Evolutionary conservation across 2,888 invertebrate species (phyloP), one percentile per base, ranked within the genome.

Genomic region (Pollenia amentaria): DNA sequence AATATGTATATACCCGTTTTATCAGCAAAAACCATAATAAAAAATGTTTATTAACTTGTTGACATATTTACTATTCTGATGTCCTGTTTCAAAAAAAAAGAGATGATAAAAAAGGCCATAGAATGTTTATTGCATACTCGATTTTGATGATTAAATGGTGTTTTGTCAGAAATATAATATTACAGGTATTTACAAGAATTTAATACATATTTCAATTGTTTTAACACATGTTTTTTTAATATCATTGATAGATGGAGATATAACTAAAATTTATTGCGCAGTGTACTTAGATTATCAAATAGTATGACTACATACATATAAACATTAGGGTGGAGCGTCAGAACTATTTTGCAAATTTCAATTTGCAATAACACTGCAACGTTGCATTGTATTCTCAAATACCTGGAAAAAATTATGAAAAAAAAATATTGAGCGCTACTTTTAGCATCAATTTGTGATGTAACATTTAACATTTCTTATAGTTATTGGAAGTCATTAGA

Each of bases 31-130:
- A 2, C 10, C 2, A n/a, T 14, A n/a, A 57, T 3, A 46, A 57
- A n/a, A 44, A 40, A 10, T 14, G 6, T 44, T 73, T 21, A 8
- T 29, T n/a, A 14, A 73, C 21, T 46, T 57, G 55, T 73, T 73
- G 29, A 57, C 29, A 73, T 73, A 46, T 73, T 73, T 73, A 72
- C 44, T 46, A n/a, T 21, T 57, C 11, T 18, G 16, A 21, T 44
- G 64, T 44, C 64, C 44, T 42, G 44, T 29, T 57, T 57, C 18
- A 38, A 57, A 57, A 57, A 38, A 14, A 29, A 57, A 29, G 6
- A 12, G 6, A 57, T 38, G 29, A 57, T 57, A 57, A 57, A 57
- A 29, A 29, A 29, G 1, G 4, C 6, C 4, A 29, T 6, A 29
- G 4, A 29, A 29, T 29, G 6, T 29, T 29, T 29, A 29, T 29